phyloP scores from a whole-genome alignment of 2,113 vertebrate species.

The Onychorhynchus coronatus region DNA sequence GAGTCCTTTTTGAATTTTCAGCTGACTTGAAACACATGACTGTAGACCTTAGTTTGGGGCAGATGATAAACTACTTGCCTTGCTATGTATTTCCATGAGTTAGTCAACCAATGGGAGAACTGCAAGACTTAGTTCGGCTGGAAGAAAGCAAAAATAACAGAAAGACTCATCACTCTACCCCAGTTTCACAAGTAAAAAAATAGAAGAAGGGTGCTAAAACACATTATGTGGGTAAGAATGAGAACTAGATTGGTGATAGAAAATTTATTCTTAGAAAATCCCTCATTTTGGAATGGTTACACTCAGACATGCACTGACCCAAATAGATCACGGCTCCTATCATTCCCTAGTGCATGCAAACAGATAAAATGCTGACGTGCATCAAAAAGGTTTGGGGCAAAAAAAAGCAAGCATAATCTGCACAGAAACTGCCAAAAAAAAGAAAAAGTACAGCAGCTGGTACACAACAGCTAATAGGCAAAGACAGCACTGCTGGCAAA shows the following conservation, averaged over 20 bases:
- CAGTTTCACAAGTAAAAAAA: conserved; percentile 19
- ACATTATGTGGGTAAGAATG: conserved; percentile 3
- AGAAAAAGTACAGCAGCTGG: background rate
- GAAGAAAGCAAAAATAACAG: conserved; percentile 12
- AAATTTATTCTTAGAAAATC: conserved; percentile 41
- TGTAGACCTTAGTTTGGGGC: background rate
- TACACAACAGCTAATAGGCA: background rate
- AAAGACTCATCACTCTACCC: background rate
- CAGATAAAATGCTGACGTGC: conserved; percentile 8
- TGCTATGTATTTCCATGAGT: background rate
- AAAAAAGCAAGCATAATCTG: background rate
- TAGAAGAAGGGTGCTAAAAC: background rate
- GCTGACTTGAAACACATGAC: background rate
- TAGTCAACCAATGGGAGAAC: background rate
- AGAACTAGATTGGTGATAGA: background rate
- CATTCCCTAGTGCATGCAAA: background rate
- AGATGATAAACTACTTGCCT: background rate
- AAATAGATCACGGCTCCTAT: conserved; percentile 31
- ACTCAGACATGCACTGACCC: conserved; percentile 10
- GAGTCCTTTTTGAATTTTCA: background rate
- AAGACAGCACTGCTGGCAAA: conserved; percentile 8
- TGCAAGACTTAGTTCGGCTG: background rate
- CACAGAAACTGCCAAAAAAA: background rate
- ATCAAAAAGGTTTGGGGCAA: conserved; percentile 12
- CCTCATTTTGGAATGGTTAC: background rate